Base-by-base conservation (phyloP, 1,140 invertebrate species). In the Brachionus rotundiformis region DNA sequence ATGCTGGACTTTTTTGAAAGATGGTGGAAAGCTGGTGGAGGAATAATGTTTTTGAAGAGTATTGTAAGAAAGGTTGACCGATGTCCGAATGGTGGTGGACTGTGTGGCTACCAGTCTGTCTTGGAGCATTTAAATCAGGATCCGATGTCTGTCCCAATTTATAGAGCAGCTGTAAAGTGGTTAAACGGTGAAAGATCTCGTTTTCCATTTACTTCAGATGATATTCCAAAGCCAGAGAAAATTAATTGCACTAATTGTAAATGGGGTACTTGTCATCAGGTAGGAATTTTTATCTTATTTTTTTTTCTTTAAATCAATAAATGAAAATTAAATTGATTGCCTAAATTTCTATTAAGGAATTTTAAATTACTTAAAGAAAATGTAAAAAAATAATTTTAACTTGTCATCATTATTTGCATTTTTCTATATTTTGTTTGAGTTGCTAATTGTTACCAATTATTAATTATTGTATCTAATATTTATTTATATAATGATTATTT, bases 71-170 rank as follows among this genome's bases (percentile, higher is more conserved):
- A 25, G 1, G 68, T 44, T 2, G 39, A 73, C 41, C 36, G 36
- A 25, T 73, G 68, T 27, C 36, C 36, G 11, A 47, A 73, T 73
- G 68, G 68, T 8, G 68, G 68, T 19, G 68, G 68, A 11, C 33
- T 84, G 68, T 85, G 85, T 61, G 85, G 85, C 23, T 84, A 83
- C 61, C 84, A 84, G 83, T 84, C 84, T 6, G 83, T 85, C 82
- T 16, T 85, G 16, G 83, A 84, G 44, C 84, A 84, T 29, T 84
- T 84, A 29, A 84, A 84, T 25, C 83, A 85, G 68, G 82, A 84
- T 27, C 84, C 83, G 0, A 81, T 65, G 8, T 83, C 75, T 10
- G 84, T 84, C 3, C 83, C 85, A 1, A 85, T 84, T 76, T 85
- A 84, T 54, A 25, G 79, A 33, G 84, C 82, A 3, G 83, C 83